Evolutionary conservation across 1,140 invertebrate species (phyloP).

Genomic region (Panulirus ornatus): DNA sequence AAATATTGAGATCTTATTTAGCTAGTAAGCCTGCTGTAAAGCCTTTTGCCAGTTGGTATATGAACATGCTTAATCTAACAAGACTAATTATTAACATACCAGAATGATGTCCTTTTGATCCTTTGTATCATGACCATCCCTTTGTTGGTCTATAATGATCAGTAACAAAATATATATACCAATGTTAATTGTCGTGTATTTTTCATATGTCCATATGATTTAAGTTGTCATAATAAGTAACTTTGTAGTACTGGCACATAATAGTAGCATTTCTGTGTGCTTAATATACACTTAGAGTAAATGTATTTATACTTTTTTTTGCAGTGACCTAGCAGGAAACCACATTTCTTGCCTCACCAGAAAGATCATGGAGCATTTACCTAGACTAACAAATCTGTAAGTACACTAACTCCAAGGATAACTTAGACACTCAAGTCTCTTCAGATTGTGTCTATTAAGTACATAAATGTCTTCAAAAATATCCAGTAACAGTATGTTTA

Average conservation of each 20-base stretch:
- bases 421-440: too few relatives aligned
- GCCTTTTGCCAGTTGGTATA: not conserved
- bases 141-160: not conserved
- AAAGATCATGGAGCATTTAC: conserved; percentile 94
- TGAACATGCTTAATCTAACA: not conserved
- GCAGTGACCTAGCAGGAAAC: conserved; percentile 89
- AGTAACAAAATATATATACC: not conserved
- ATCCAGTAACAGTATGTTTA: too few relatives aligned
- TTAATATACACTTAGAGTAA: too few relatives aligned
- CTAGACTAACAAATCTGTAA: conserved; percentile 98
- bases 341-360: conserved; percentile 97
- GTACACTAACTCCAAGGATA: too few relatives aligned
- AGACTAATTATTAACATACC: not conserved
- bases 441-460: too few relatives aligned
- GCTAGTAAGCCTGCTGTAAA: conserved; percentile 6
- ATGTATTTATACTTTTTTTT: conserved; percentile 11
- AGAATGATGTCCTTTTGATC: not conserved
- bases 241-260: too few relatives aligned
- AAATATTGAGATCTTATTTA: not conserved
- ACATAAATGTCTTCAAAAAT: too few relatives aligned
- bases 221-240: too few relatives aligned
- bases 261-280: too few relatives aligned
- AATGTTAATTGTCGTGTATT: too few relatives aligned
- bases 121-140: not conserved
- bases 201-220: too few relatives aligned